Evolutionary conservation across 2,888 invertebrate species (phyloP).

Genomic region (Drosophila silvestris): DNA sequence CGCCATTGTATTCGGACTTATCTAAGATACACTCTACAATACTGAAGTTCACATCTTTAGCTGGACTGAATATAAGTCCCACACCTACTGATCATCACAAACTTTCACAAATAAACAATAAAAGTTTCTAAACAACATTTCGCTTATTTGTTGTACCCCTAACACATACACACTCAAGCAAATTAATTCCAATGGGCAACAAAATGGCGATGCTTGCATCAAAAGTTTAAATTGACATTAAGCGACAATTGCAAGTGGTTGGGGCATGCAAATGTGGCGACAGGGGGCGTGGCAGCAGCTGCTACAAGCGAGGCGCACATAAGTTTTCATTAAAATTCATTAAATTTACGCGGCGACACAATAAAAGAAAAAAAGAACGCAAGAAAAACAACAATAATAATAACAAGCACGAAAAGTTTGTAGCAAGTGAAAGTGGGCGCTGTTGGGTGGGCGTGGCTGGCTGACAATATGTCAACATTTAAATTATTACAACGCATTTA

Average conservation of each 20-base stretch:
- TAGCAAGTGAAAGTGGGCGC: slow-evolving; percentile 46
- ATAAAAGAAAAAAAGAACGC: slow-evolving; percentile 40
- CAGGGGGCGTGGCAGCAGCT: slow-evolving; percentile 38
- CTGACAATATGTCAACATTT: slow-evolving; percentile 76
- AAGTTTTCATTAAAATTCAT: slow-evolving; percentile 77
- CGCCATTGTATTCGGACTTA: neutral
- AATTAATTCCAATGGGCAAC: slow-evolving; percentile 40
- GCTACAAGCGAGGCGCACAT: slow-evolving; percentile 42
- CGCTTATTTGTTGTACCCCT: neutral
- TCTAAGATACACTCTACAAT: neutral
- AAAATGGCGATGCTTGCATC: slow-evolving; percentile 49
- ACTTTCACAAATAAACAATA: slow-evolving; percentile 24
- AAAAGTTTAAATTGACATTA: slow-evolving; percentile 67
- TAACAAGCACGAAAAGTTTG: slow-evolving; percentile 17
- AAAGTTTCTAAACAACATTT: slow-evolving; percentile 32
- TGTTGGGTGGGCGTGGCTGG: slow-evolving; percentile 7
- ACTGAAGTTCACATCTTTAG: neutral
- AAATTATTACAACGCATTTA: slow-evolving; percentile 72
- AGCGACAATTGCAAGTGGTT: slow-evolving; percentile 58
- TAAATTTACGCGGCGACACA: slow-evolving; percentile 65
- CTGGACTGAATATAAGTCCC: neutral
- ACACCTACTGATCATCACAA: slow-evolving; percentile 6
- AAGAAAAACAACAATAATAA: slow-evolving; percentile 18
- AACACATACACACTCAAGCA: slow-evolving; percentile 1
- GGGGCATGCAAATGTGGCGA: slow-evolving; percentile 30